Evolutionary conservation across 2,113 vertebrate species (phyloP).

Genomic region (Ammodytes dubius): DNA sequence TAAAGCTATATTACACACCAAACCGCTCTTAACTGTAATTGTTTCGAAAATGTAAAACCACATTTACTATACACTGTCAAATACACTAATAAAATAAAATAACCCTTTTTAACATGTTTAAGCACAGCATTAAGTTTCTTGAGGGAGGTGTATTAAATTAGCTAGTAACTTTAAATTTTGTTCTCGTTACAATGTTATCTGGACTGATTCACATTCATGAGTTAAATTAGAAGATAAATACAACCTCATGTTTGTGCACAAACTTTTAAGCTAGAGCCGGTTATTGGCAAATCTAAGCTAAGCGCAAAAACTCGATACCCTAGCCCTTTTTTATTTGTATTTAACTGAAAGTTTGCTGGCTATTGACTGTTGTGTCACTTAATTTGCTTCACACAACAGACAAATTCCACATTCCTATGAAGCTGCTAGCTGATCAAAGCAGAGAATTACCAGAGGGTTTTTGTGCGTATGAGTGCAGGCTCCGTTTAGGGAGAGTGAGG

Average conservation of each 20-base stretch:
- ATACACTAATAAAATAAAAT: neutral
- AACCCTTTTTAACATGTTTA: too few species aligned
- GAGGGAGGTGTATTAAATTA: neutral
- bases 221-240: too few species aligned
- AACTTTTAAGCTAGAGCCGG: too few species aligned
- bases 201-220: too few species aligned
- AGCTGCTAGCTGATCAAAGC: neutral
- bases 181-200: too few species aligned
- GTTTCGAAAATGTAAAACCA: neutral
- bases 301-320: too few species aligned
- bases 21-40: neutral
- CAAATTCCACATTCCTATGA: conserved; percentile 6
- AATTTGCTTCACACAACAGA: conserved; percentile 6
- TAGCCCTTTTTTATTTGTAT: too few species aligned
- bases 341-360: neutral
- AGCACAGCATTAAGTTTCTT: neutral
- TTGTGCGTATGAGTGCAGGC: neutral
- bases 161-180: neutral
- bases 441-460: neutral
- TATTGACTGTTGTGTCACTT: neutral
- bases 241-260: too few species aligned
- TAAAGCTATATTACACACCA: neutral
- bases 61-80: neutral
- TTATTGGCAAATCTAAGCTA: too few species aligned
- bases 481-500: neutral